Evolutionary conservation across 2,113 vertebrate genomes (phyloP), one percentile per base, ranked within the genome.

Genomic region (Colius striatus): DNA sequence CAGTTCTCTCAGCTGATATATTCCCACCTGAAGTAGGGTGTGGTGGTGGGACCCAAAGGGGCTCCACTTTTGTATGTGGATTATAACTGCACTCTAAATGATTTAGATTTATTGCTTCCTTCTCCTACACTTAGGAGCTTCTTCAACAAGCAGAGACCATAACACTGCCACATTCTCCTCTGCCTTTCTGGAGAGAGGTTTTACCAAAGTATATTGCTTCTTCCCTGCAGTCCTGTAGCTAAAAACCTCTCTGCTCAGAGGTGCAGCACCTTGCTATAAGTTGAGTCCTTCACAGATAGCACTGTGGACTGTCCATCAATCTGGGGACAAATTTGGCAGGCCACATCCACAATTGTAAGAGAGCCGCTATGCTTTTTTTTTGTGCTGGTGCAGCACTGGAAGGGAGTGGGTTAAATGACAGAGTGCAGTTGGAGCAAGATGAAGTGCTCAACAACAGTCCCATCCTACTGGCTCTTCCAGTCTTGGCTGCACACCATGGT

Each of bases 391-490:
- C 63, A 54, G 75, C 41, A 4, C 53, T 71, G 60, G 83, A 20
- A 71, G 38, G 17, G 76, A 86, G 22, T 20, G 50, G 34, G 83
- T 93, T 94, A 92, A 84, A 81, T 51, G 75, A 53, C 67, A 88
- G 60, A 14, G 22, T 72, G n/a, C n/a, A 4, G 41, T 53, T 73
- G 74, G 82, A 73, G 50, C 62, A 60, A 58, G 79, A 18, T 47
- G 53, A 70, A 70, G 25, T 66, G 43, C 77, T 94, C 47, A 65
- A 6, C 62, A 45, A 75, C 51, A 58, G 19, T 38, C 51, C 53
- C 53, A 14, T 58, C 65, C 76, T 84, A 25, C 79, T 88, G 72
- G 83, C 91, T 84, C 58, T 87, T 78, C 87, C 86, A 95, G 75
- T 82, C 66, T 45, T 91, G 54, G 15, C 94, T 94, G 79, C 66